Evolutionary conservation across 2,113 vertebrate species (phyloP).

Genomic region (Cacatua alba): DNA sequence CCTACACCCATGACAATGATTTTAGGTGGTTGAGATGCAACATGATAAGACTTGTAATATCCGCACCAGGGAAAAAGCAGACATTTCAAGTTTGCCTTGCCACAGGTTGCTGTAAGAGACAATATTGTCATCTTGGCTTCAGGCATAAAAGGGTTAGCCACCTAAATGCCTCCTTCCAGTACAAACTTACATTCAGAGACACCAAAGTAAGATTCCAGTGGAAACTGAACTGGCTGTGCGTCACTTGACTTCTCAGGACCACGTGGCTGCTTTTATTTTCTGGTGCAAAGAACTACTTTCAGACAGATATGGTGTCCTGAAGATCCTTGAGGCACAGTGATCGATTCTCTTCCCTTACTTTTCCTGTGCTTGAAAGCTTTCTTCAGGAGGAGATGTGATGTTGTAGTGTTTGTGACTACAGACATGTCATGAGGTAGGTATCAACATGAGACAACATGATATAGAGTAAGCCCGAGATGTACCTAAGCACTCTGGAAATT

Average conservation of each 20-base stretch:
- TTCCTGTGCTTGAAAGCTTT: not conserved
- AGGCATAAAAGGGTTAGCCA: not conserved
- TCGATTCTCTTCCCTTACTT: not conserved
- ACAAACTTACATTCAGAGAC: not conserved
- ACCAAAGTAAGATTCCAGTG: not conserved
- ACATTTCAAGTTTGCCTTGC: not conserved
- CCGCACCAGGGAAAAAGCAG: not conserved
- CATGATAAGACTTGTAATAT: not conserved
- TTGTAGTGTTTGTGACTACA: not conserved
- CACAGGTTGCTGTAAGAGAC: not conserved
- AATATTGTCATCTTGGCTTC: not conserved
- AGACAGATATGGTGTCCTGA: not conserved
- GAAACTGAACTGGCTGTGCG: not conserved
- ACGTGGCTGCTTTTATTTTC: not conserved
- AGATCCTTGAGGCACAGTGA: not conserved
- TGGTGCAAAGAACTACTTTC: not conserved
- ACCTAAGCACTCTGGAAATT: not conserved
- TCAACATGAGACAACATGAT: rapidly evolving
- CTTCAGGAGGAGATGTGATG: not conserved
- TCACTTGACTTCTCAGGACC: not conserved
- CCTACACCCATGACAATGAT: not conserved
- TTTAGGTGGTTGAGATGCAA: not conserved
- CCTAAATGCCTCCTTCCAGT: not conserved
- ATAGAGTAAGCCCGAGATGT: not conserved
- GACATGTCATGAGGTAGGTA: not conserved